These are phyloP conservation scores for Gastrophysa polygoni DNA, from an alignment of 2,888 invertebrate genomes.

Conservation along the genomic window DNA sequence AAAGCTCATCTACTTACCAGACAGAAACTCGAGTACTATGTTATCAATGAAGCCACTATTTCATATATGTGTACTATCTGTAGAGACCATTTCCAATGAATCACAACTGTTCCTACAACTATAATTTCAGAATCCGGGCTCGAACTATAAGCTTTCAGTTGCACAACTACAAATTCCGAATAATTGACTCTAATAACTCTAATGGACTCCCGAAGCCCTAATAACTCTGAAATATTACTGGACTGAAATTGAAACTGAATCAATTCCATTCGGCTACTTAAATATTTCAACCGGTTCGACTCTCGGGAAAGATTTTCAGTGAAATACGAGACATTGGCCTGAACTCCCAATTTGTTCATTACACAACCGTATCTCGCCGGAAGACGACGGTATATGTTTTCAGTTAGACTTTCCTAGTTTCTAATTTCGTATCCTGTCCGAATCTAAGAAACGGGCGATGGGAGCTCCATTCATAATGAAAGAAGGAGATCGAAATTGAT, in stretches of 20 bases:
- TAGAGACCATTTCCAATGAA: not conserved
- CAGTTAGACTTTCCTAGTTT: no score
- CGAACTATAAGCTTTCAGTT: not conserved
- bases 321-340: conserved; percentile 3
- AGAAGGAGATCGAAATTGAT: no score
- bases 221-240: not conserved
- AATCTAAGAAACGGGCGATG: no score
- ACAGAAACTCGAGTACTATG: no score
- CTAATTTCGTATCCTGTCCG: no score
- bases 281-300: conserved; percentile 4
- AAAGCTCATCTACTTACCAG: no score
- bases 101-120: not conserved
- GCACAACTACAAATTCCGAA: not conserved
- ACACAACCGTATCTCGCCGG: not conserved
- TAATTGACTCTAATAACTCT: not conserved
- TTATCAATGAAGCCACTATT: no score
- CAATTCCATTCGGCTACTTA: conserved; percentile 6
- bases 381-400: conserved; percentile 3
- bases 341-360: conserved; percentile 11
- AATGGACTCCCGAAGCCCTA: not conserved
- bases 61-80: not conserved
- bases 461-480: no score
- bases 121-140: not conserved
- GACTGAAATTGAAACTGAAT: conserved; percentile 2
- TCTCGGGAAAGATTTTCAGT: conserved; percentile 1